phyloP scores from a whole-genome alignment of 1,140 invertebrate species.

The Ceratosolen solmsi region DNA sequence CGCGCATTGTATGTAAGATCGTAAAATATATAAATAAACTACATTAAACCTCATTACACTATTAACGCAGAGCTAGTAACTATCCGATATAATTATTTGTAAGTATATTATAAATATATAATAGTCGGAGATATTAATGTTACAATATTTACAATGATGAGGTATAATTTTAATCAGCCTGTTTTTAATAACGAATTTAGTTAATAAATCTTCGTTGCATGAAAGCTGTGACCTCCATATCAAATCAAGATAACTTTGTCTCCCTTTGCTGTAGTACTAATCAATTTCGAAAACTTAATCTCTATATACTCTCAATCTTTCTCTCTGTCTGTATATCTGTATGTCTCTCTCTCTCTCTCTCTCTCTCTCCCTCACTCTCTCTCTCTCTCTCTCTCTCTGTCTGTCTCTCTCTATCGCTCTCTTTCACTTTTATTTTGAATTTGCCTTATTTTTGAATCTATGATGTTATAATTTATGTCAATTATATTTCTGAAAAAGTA shows the following conservation, averaged over 20 bases:
- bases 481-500: conserved; percentile 16
- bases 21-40: conserved; percentile 61
- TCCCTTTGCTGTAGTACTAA: conserved; percentile 35
- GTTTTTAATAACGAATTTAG: conserved; percentile 40
- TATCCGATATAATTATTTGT: conserved; percentile 55
- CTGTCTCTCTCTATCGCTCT: conserved; percentile 1
- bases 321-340: too few species aligned
- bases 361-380: neutral
- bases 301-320: conserved; percentile 31
- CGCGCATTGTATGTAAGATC: conserved; percentile 50
- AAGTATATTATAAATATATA: conserved; percentile 64
- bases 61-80: conserved; percentile 57
- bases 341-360: neutral
- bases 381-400: conserved; percentile 13
- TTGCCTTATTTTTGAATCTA: conserved; percentile 9
- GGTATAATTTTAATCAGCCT: conserved; percentile 59
- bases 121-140: conserved; percentile 61
- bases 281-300: conserved; percentile 35
- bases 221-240: conserved; percentile 25
- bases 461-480: conserved; percentile 21
- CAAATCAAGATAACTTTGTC: conserved; percentile 41
- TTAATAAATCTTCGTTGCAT: conserved; percentile 46
- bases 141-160: conserved; percentile 69
- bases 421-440: neutral
- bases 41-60: conserved; percentile 58